Evolutionary conservation across 2,113 vertebrate genomes (phyloP), one percentile per base, ranked within the genome.

Genomic region (Cebus imitator): DNA sequence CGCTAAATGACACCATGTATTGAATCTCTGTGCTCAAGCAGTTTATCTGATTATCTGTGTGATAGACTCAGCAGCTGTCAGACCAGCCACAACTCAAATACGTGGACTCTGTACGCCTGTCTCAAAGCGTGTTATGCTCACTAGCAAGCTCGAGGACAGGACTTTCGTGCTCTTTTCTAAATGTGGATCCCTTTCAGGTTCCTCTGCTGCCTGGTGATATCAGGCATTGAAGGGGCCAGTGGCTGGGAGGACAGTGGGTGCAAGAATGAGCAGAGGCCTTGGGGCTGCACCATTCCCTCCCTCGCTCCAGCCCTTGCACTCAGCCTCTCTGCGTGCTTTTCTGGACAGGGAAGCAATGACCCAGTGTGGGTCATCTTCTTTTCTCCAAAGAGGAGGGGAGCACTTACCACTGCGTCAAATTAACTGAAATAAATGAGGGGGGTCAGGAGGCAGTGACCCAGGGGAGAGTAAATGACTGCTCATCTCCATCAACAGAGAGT

Each of bases 21-120:
- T 48, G 87, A 37, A 30, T 95, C 80, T 90, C 94, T 87, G 48
- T 80, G 89, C 68, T 97, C 89, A 94, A 64, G 97, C 96, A 85
- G 96, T 98, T 97, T 98, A 87, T 95, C 97, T 97, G 84, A 97
- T 98, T 98, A 97, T 32, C 94, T 93, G 92, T 81, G 78, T 35
- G 97, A 89, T 94, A 97, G 95, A 95, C 85, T 91, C 96, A 79
- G 18, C 91, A 90, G 93, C 83, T 91, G 96, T 96, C 84, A 94
- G n/a, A 75, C 52, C 90, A 95, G 88, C 81, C 94, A 48, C 90
- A 89, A 57, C 96, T 84, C 85, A 96, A 57, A 88, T 11, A 12
- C 18, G 81, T 80, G 4, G 9, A 37, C 95, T 94, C 78, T 55
- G 1, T 68, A 20, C 21, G 32, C 27, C 30, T 14, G 30, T 1